Conservation (phyloP, 2,797 vertebrate species). For the Squalus acanthias region DNA sequence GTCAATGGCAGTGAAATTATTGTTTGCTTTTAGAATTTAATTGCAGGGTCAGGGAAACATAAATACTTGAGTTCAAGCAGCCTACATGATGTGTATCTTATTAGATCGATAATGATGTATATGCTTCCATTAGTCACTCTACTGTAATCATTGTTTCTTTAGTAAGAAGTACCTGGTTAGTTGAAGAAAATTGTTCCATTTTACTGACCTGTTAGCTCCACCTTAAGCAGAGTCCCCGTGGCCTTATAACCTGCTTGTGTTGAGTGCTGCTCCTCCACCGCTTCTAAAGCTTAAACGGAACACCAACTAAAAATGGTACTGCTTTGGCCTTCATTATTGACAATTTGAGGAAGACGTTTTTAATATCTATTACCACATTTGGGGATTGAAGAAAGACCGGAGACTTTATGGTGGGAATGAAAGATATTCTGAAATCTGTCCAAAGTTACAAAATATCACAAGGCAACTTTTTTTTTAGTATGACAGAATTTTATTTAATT, state of each 20-base stretch:
- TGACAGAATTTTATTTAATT: not conserved
- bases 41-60: not conserved
- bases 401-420: not conserved
- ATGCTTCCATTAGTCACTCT: too few species aligned
- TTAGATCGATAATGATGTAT: not conserved
- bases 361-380: not conserved
- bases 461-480: not conserved
- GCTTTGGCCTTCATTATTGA: not conserved
- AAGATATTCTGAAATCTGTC: not conserved
- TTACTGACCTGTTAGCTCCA: not conserved
- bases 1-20: not conserved
- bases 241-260: not conserved
- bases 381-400: not conserved
- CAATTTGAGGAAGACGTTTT: not conserved
- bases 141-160: not conserved
- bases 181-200: not conserved
- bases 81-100: not conserved
- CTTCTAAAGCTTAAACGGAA: not conserved
- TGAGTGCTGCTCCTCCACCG: too few species aligned
- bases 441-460: not conserved
- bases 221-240: not conserved
- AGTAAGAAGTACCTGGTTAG: not conserved
- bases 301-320: not conserved
- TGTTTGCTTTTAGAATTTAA: slow-evolving; percentile 6
- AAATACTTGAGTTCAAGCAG: not conserved